phyloP scores from a whole-genome alignment of 2,113 vertebrate species.

The Mola mola region DNA sequence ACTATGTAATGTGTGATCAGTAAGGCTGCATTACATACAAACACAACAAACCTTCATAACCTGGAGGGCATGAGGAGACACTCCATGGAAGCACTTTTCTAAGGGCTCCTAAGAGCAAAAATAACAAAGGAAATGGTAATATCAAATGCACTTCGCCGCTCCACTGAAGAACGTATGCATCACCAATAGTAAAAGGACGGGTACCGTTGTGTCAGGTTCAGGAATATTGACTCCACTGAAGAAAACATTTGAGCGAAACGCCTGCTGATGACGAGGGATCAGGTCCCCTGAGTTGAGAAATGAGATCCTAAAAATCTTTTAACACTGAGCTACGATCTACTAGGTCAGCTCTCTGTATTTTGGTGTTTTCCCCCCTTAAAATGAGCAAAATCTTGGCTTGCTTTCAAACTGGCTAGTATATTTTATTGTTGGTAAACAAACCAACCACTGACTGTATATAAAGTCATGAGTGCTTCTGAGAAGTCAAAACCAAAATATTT shows the following conservation, averaged over 20 bases:
- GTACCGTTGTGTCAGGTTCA: conserved; percentile 82
- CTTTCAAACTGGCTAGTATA: too few species aligned
- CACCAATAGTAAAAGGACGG: background rate
- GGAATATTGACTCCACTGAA: conserved; percentile 85
- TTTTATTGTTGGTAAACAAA: too few species aligned
- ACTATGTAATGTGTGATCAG: background rate
- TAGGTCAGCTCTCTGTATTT: too few species aligned
- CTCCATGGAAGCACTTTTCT: conserved; percentile 78
- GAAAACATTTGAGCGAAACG: conserved; percentile 83
- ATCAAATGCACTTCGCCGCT: background rate
- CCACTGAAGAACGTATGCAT: background rate
- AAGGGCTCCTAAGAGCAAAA: conserved; percentile 75
- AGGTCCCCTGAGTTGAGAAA: conserved; percentile 77
- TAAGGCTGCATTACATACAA: background rate
- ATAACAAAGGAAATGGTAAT: background rate
- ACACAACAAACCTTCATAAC: conserved; percentile 78
- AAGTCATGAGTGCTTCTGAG: too few species aligned
- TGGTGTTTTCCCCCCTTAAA: too few species aligned
- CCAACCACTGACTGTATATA: too few species aligned
- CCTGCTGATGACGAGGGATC: conserved; percentile 84
- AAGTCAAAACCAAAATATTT: too few species aligned
- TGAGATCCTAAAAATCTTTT: background rate
- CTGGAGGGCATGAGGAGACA: conserved; percentile 70
- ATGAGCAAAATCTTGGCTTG: too few species aligned
- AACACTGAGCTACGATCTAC: too few species aligned